Percentiles rank a stretch among this genome's conserved stretches.
Evolutionary conservation across 2,113 vertebrate species (phyloP).

Genomic region (Notiomystis cincta): DNA sequence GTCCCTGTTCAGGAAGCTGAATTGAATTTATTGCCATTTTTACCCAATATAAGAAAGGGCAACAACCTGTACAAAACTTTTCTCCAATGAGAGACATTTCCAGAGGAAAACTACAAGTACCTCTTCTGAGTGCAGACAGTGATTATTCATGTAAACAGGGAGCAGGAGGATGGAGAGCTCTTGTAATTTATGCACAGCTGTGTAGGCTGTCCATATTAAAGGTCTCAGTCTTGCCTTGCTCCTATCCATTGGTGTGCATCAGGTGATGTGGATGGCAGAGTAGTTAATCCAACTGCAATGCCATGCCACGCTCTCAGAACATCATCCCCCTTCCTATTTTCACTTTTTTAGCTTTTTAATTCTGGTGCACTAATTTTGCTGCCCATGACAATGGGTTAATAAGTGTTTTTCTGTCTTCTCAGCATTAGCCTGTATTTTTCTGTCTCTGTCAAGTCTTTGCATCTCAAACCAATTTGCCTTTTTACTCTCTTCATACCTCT

Average conservation of each 20-base stretch:
- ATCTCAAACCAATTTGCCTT: neutral
- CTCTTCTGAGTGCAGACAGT: neutral
- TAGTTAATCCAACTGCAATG: neutral
- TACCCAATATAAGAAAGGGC: neutral
- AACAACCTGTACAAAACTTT: neutral
- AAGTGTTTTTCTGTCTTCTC: neutral
- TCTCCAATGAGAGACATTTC: neutral
- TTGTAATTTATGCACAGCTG: neutral
- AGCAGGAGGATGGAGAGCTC: neutral
- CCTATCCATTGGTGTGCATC: neutral
- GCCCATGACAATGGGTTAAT: neutral
- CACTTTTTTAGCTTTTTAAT: neutral
- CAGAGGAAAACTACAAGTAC: neutral
- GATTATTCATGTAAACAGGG: neutral
- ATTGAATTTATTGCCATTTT: neutral
- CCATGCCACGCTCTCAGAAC: neutral
- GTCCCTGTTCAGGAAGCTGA: neutral
- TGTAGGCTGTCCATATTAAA: neutral
- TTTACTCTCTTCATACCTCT: neutral
- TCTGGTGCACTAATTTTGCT: neutral
- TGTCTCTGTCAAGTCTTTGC: neutral
- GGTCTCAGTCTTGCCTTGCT: neutral
- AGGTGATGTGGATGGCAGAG: neutral
- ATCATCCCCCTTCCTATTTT: neutral
- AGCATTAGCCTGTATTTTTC: neutral